These are phyloP conservation scores for Hybos culiciformis DNA, from an alignment of 2,888 invertebrate species.

Conservation along the genomic window DNA sequence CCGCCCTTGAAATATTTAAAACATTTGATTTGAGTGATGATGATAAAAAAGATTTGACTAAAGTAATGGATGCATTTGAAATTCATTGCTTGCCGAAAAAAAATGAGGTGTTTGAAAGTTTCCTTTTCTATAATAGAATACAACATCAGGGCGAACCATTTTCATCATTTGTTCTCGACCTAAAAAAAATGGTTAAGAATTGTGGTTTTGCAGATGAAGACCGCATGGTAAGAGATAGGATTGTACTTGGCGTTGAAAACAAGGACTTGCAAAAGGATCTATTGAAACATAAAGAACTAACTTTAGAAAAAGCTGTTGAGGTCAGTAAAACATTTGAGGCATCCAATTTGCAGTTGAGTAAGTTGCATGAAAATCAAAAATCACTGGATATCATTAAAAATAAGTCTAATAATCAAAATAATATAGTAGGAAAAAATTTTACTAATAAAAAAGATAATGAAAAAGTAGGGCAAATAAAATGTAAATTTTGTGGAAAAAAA, in stretches of 20 bases:
- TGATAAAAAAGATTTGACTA: not conserved
- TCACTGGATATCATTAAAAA: no score
- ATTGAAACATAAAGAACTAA: not conserved
- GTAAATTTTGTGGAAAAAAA: not conserved
- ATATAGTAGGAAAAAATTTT: no score
- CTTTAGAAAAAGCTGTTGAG: not conserved
- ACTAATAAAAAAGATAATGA: no score
- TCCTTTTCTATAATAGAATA: not conserved
- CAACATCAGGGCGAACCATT: constrained; percentile 5
- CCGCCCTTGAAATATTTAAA: constrained; percentile 6
- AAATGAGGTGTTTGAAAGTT: constrained; percentile 2
- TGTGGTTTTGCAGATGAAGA: not conserved
- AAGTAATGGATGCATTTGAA: constrained; percentile 1
- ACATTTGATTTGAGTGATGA: constrained; percentile 3
- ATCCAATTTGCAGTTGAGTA: not conserved
- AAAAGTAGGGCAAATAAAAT: not conserved
- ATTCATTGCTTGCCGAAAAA: not conserved
- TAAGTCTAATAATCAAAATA: no score
- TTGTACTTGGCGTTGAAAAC: not conserved
- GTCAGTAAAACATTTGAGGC: not conserved
- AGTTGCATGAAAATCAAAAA: not conserved
- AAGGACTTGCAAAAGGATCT: not conserved
- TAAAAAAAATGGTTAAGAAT: not conserved
- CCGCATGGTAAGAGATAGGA: not conserved
- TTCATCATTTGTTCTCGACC: no score